Conservation (phyloP, 1,140 invertebrate genomes). For the Lepidurus apus region DNA sequence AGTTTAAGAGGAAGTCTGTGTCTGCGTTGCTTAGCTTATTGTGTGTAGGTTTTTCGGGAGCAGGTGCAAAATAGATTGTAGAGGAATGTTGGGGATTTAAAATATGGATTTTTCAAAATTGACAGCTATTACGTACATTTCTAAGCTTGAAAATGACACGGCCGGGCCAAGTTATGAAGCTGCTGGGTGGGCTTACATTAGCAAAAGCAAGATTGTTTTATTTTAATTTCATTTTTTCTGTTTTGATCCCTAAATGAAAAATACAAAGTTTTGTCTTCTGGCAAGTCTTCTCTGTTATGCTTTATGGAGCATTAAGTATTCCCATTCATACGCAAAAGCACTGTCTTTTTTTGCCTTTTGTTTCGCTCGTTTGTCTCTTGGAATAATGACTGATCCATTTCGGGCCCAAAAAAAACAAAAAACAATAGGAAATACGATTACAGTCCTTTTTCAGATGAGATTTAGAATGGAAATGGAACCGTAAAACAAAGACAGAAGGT, state of each 20-base stretch:
- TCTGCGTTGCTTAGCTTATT: not conserved
- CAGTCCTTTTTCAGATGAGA: not conserved
- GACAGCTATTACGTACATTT: not conserved
- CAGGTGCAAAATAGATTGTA: not conserved
- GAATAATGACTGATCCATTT: slow-evolving; percentile 16
- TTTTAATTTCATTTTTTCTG: not conserved
- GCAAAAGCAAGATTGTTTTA: not conserved
- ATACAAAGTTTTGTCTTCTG: not conserved
- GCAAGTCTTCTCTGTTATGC: not conserved
- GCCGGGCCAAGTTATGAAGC: not conserved
- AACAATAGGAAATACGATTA: slow-evolving; percentile 7
- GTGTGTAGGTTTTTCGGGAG: not conserved
- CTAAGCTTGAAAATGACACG: not conserved
- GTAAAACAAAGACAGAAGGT: slow-evolving; percentile 4
- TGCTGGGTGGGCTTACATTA: not conserved
- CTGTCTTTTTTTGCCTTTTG: not conserved
- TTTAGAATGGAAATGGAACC: not conserved
- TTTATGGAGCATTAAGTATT: slow-evolving; percentile 9
- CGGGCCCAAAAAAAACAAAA: not conserved
- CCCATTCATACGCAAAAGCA: slow-evolving; percentile 1
- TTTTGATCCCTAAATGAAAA: not conserved
- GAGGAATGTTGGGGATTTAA: not conserved
- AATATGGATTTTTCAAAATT: not conserved
- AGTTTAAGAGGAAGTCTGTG: slow-evolving; percentile 3
- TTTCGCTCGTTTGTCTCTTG: not conserved